A percentile compares a stretch with the other conserved stretches of the same genome.
These are phyloP conservation scores for Pterois miles DNA, from an alignment of 2,797 vertebrate genomes.

Conservation along the genomic window DNA sequence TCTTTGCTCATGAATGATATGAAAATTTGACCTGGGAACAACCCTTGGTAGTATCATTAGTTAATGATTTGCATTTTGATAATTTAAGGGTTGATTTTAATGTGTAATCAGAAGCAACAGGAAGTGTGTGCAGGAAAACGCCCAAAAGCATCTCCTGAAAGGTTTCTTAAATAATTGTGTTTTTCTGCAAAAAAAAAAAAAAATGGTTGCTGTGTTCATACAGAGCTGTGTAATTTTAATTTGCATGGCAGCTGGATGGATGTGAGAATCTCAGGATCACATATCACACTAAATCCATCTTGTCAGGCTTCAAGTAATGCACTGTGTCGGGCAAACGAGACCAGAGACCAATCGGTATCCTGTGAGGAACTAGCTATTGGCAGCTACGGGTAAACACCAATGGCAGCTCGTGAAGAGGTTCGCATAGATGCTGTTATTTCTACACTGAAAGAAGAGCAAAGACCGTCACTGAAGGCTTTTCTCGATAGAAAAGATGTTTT, in stretches of 20 bases:
- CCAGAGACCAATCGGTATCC: neutral
- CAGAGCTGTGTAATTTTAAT: neutral
- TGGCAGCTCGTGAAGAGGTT: too few species aligned
- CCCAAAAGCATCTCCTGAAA: neutral
- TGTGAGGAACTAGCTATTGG: too few species aligned
- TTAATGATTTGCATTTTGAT: neutral
- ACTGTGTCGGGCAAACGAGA: neutral
- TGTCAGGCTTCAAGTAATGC: neutral
- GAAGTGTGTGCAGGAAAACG: neutral
- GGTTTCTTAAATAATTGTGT: neutral
- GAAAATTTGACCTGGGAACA: neutral
- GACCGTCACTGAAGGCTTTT: too few species aligned
- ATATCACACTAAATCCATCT: neutral
- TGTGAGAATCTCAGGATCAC: too few species aligned
- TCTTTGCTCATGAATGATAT: neutral
- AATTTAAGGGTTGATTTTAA: neutral
- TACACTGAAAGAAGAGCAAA: too few species aligned
- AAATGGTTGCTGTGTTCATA: neutral
- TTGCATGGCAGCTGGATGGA: too few species aligned
- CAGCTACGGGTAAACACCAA: too few species aligned
- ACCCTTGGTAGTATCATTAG: neutral
- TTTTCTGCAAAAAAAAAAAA: neutral
- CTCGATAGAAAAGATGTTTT: too few species aligned
- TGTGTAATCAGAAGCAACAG: neutral
- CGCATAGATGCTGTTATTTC: too few species aligned